Base-by-base conservation (phyloP, 2,888 invertebrate species). In the Allacma fusca region DNA sequence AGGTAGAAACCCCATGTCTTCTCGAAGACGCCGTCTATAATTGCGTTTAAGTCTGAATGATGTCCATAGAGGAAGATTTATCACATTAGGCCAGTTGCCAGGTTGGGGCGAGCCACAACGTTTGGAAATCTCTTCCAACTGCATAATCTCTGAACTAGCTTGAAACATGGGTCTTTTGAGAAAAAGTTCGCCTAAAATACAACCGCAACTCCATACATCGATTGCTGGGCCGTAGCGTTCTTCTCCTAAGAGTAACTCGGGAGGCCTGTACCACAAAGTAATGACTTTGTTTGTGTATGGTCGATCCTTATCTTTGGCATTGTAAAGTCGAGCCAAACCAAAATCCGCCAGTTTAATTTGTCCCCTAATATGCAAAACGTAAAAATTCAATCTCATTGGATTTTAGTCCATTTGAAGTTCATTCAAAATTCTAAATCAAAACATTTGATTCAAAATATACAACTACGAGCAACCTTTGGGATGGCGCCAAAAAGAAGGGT, bases 191-290 rank as follows among this genome's bases (percentile, higher is more conserved):
- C 98, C 99, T 70, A 99, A 90, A 85, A 99, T 99, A 87, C 99
- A 99, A 85, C 99, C 99, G 88, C 97, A 97, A 86, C 97, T 98
- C 99, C 99, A 99, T 9, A 99, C 96, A 88, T 99, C 99, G 80
- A 99, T 96, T 0, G 97, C 93, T 0, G 98, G 96, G 0, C 98
- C 98, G 87, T 99, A 99, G 80, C 92, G 91, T 88, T 99, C 98
- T 88, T 98, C 98, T 2, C 98, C 99, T 40, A 99, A 89, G 81
- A 99, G 88, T 80, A 99, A 89, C 87, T 99, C 99, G 0, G 99
- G 99, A 43, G 99, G 98, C 16, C 99, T 91, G 89, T 99, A 99
- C 98, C 99, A 99, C 80, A 99, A 88, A 9, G 99, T 99, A 85
- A 99, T 99, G 69, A 99, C 94, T 88, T 98, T 98, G 89, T 99